Percentiles rank a stretch among this genome's conserved stretches.
Conservation (phyloP, 2,888 invertebrate species). For the Carterocephalus palaemon region DNA sequence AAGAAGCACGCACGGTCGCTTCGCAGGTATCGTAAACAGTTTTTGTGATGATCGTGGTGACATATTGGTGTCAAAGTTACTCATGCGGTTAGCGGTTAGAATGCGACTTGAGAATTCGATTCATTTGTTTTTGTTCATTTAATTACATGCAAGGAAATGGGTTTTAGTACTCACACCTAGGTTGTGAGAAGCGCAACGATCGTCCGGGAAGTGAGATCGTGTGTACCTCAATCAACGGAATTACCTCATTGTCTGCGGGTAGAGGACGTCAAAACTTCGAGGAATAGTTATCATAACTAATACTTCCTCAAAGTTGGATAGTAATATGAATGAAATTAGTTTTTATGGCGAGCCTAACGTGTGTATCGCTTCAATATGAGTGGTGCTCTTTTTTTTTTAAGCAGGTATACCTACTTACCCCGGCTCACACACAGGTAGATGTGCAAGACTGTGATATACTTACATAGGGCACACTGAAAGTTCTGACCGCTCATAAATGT, state of each 20-base stretch:
- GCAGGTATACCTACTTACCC: too few species aligned
- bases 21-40: too few species aligned
- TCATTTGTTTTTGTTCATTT: not conserved
- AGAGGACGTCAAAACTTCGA: slow-evolving; percentile 22
- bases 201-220: slow-evolving; percentile 45
- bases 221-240: slow-evolving; percentile 21
- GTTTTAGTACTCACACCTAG: slow-evolving; percentile 9
- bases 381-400: too few species aligned
- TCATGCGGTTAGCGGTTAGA: not conserved
- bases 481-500: too few species aligned
- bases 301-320: slow-evolving; percentile 14
- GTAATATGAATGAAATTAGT: too few species aligned
- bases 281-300: slow-evolving; percentile 10
- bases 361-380: too few species aligned
- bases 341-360: too few species aligned
- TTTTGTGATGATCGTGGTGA: slow-evolving; percentile 3
- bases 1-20: slow-evolving; percentile 11
- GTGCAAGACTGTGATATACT: too few species aligned
- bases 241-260: slow-evolving; percentile 23
- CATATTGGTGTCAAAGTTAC: not conserved
- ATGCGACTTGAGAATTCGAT: not conserved
- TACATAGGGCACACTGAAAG: too few species aligned
- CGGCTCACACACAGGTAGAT: too few species aligned
- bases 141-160: slow-evolving; percentile 41
- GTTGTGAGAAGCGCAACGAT: slow-evolving; percentile 43